These are phyloP conservation scores for Fragariocoptes setiger DNA, from an alignment of 1,140 invertebrate genomes.

Conservation along the genomic window DNA sequence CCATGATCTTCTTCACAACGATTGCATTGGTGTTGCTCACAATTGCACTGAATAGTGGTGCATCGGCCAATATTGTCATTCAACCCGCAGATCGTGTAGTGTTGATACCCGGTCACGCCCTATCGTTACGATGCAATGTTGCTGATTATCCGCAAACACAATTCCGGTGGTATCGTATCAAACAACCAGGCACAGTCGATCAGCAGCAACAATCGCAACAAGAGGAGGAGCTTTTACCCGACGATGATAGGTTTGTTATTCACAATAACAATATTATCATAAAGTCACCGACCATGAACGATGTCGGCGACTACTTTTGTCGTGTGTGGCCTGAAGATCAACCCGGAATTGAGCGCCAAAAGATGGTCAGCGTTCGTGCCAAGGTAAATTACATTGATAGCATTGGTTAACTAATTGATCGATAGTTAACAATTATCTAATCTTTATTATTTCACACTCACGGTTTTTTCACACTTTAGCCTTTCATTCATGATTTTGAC, in stretches of 20 bases:
- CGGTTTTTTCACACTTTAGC: not conserved
- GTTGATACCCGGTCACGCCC: not conserved
- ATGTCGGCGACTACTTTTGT: not conserved
- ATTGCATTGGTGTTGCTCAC: not conserved
- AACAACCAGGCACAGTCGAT: not conserved
- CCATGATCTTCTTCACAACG: not conserved
- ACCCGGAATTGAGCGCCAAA: too few species aligned
- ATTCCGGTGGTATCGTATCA: not conserved
- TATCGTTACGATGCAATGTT: not conserved
- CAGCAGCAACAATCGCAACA: not conserved
- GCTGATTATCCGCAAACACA: not conserved
- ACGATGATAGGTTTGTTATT: not conserved
- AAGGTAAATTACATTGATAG: too few species aligned
- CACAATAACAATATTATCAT: not conserved
- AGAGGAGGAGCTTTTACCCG: not conserved
- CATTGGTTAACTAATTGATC: too few species aligned
- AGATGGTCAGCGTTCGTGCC: too few species aligned
- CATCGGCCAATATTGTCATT: too few species aligned
- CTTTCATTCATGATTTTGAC: not conserved
- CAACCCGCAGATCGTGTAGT: not conserved
- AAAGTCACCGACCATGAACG: not conserved
- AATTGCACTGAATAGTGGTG: not conserved
- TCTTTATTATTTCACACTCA: too few species aligned
- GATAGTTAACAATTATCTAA: not conserved
- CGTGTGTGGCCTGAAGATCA: not conserved